Percentiles rank a stretch among this genome's conserved stretches.
Evolutionary conservation across 2,888 invertebrate genomes (phyloP).

Genomic region (Andrena haemorrhoa): DNA sequence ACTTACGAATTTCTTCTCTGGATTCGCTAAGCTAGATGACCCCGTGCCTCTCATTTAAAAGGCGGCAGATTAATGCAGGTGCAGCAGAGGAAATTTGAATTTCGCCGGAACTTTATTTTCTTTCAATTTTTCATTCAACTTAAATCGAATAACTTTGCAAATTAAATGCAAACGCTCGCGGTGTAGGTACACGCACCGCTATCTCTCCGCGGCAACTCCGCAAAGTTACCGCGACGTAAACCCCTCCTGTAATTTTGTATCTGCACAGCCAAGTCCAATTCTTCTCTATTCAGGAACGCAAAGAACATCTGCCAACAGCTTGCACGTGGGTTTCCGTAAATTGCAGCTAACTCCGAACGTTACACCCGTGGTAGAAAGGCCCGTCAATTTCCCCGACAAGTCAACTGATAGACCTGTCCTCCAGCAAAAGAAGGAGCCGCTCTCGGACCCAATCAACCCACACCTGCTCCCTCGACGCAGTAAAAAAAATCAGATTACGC

Average conservation of each 20-base stretch:
- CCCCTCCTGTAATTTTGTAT: slow-evolving; percentile 15
- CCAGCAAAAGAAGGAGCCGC: not conserved
- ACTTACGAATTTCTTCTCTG: not conserved
- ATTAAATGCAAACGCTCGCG: slow-evolving; percentile 34
- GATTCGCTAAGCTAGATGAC: not conserved
- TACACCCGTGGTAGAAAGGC: no score
- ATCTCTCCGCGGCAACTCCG: slow-evolving; percentile 2
- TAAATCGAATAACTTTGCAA: slow-evolving; percentile 31
- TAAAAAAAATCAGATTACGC: not conserved
- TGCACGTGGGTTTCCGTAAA: no score
- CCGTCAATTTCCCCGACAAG: no score
- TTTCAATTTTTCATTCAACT: slow-evolving; percentile 36
- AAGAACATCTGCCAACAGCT: not conserved
- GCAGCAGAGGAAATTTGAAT: slow-evolving; percentile 22
- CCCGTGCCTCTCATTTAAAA: not conserved
- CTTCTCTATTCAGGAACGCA: not conserved
- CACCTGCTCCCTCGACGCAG: not conserved
- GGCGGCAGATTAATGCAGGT: slow-evolving; percentile 28
- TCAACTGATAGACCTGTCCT: no score
- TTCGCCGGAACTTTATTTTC: slow-evolving; percentile 20
- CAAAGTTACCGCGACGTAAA: slow-evolving; percentile 13
- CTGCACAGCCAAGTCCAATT: not conserved
- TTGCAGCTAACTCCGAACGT: no score
- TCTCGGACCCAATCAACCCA: not conserved
- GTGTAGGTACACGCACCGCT: slow-evolving; percentile 9